Conservation (phyloP, 2,888 invertebrate genomes). For the Scaptomyza tumidula region DNA sequence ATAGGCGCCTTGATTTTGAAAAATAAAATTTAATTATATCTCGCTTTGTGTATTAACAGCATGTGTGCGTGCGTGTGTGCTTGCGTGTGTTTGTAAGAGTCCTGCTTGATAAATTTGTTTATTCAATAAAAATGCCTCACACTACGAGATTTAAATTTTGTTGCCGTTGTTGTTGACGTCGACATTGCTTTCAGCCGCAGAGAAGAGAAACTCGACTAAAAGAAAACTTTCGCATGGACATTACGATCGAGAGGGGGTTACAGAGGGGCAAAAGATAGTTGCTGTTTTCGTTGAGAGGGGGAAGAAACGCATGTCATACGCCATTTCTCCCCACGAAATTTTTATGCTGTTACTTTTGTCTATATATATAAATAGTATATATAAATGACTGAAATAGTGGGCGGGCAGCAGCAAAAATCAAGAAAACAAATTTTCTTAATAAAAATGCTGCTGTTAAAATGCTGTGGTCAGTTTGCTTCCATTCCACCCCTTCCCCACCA, state of each 20-base stretch:
- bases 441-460: conserved; percentile 61
- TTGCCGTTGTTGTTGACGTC: conserved; percentile 23
- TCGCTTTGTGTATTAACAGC: conserved; percentile 40
- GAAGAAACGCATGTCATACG: conserved; percentile 61
- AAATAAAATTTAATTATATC: conserved; percentile 71
- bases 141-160: conserved; percentile 53
- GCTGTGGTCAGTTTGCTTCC: conserved; percentile 63
- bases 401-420: conserved; percentile 44
- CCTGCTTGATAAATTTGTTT: conserved; percentile 66
- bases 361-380: conserved; percentile 14
- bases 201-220: conserved; percentile 50
- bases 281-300: not conserved
- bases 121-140: conserved; percentile 66
- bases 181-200: conserved; percentile 62
- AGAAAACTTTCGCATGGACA: conserved; percentile 66
- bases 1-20: conserved; percentile 72
- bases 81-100: conserved; percentile 4
- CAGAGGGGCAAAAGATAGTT: not conserved
- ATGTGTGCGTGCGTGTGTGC: conserved; percentile 22
- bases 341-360: conserved; percentile 57
- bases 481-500: not conserved
- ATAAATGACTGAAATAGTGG: conserved; percentile 30
- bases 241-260: conserved; percentile 17
- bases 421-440: conserved; percentile 51
- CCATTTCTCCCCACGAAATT: conserved; percentile 52